phyloP scores from a whole-genome alignment of 2,888 invertebrate genomes.

The Trachelus stipa region DNA sequence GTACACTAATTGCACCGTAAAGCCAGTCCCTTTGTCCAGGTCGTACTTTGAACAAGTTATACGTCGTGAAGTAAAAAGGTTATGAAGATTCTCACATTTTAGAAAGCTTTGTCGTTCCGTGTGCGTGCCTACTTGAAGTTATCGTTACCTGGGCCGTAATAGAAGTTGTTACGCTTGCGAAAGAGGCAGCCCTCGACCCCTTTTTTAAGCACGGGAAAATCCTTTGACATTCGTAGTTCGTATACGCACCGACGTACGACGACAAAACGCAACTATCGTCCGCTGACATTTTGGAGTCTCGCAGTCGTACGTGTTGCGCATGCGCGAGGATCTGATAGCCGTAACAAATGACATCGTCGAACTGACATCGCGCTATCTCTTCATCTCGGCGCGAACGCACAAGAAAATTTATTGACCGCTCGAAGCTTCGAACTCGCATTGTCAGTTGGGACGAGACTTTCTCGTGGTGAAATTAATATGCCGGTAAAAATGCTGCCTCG shows the following conservation, averaged over 20 bases:
- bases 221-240: slow-evolving; percentile 21
- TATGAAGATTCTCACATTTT: not conserved
- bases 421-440: slow-evolving; percentile 18
- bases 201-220: slow-evolving; percentile 12
- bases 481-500: slow-evolving; percentile 28
- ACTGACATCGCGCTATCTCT: slow-evolving; percentile 53
- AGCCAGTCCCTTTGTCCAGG: not conserved
- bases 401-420: slow-evolving; percentile 41
- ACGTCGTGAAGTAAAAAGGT: not conserved
- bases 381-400: slow-evolving; percentile 40
- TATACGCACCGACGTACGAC: not conserved
- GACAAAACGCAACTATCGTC: slow-evolving; percentile 25
- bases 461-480: slow-evolving; percentile 21
- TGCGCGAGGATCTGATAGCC: slow-evolving; percentile 53
- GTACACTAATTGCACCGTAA: not conserved
- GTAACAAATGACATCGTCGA: slow-evolving; percentile 61
- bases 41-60: not conserved
- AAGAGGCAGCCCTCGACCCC: not conserved
- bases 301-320: slow-evolving; percentile 41
- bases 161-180: not conserved
- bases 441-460: slow-evolving; percentile 37
- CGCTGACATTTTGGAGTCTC: slow-evolving; percentile 23
- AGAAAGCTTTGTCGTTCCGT: not conserved
- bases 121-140: not conserved
- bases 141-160: not conserved